phyloP scores from a whole-genome alignment of 64 coral and sea anemone species.

The Catalaphyllia jardinei region DNA sequence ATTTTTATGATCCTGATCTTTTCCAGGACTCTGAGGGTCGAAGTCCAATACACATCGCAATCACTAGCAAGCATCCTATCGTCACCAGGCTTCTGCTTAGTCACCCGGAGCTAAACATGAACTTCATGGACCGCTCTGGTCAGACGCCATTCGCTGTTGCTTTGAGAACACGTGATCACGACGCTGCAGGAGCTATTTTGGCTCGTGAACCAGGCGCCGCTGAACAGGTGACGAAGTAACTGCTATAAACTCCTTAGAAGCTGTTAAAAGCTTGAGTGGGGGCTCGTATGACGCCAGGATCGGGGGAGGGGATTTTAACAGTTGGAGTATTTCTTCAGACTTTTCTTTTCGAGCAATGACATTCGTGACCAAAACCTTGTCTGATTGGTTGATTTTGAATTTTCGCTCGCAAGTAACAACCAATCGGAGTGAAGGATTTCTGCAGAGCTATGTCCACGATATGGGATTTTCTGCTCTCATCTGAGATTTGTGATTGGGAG shows the following conservation, averaged over 20 bases:
- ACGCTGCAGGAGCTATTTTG: conserved; percentile 89
- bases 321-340: no score
- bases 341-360: no score
- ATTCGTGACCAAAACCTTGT: no score
- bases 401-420: no score
- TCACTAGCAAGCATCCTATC: conserved; percentile 88
- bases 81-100: conserved; percentile 81
- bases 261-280: not conserved
- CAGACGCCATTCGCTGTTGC: conserved; percentile 96
- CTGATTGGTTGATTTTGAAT: no score
- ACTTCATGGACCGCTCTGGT: conserved; percentile 82
- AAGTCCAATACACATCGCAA: conserved; percentile 90
- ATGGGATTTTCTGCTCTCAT: no score
- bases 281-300: not conserved
- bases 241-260: not conserved
- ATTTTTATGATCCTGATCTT: not conserved
- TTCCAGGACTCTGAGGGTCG: conserved; percentile 87
- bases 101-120: conserved; percentile 93
- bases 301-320: no score
- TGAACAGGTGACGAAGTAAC: conserved; percentile 73
- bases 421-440: no score
- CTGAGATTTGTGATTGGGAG: no score
- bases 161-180: conserved; percentile 79
- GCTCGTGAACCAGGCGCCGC: conserved; percentile 93
- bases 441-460: no score